Conservation (phyloP, 2,888 invertebrate species). For the Disparrhopalites patrizii region DNA sequence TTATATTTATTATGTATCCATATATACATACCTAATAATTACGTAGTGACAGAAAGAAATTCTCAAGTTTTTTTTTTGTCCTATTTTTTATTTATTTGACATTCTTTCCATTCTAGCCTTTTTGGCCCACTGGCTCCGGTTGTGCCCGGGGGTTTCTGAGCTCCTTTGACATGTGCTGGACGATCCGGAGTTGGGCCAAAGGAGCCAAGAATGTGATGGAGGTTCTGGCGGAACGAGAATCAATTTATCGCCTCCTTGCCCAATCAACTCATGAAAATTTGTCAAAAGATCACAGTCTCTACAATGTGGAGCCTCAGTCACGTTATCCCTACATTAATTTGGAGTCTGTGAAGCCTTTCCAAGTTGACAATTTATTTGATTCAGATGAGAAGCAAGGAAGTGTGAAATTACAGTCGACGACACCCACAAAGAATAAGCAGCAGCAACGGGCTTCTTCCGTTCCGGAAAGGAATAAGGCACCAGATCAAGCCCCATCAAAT, state of each 20-base stretch:
- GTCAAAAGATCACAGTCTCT: slow-evolving; percentile 53
- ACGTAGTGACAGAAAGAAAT: no score
- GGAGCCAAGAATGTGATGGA: slow-evolving; percentile 51
- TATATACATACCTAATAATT: background rate
- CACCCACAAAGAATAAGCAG: background rate
- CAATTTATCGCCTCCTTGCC: slow-evolving; percentile 56
- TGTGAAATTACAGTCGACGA: background rate
- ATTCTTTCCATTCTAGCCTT: slow-evolving; percentile 51
- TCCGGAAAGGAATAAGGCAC: background rate
- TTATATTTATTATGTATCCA: no score
- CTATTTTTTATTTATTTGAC: no score
- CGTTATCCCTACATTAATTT: slow-evolving; percentile 50
- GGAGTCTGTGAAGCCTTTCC: slow-evolving; percentile 44
- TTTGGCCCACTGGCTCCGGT: slow-evolving; percentile 60
- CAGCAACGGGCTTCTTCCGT: background rate
- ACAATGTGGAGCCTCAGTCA: slow-evolving; percentile 49
- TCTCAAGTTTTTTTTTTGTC: no score
- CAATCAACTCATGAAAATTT: slow-evolving; percentile 59
- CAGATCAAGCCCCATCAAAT: background rate
- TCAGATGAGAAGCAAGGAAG: slow-evolving; percentile 49
- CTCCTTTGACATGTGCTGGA: slow-evolving; percentile 58
- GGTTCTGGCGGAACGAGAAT: slow-evolving; percentile 57
- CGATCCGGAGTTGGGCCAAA: slow-evolving; percentile 55
- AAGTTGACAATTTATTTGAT: slow-evolving; percentile 52
- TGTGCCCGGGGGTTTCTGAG: slow-evolving; percentile 58